These are phyloP conservation scores for Bibio marci DNA, from an alignment of 2,888 invertebrate species.

Conservation along the genomic window DNA sequence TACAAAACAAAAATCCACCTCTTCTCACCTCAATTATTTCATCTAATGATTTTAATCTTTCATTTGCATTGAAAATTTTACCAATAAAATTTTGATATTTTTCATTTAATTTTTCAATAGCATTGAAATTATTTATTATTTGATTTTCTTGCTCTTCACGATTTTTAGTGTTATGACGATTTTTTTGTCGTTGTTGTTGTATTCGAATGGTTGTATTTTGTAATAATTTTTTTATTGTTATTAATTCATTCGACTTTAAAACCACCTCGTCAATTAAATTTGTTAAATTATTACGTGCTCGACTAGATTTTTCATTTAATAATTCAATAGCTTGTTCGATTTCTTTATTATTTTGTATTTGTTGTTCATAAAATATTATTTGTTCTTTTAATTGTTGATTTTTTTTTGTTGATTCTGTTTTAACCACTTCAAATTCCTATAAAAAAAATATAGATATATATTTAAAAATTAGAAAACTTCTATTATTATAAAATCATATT, in stretches of 20 bases:
- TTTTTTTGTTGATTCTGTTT: slow-evolving; percentile 21
- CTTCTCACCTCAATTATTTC: slow-evolving; percentile 23
- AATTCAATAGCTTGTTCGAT: slow-evolving; percentile 27
- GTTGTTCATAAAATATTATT: slow-evolving; percentile 32
- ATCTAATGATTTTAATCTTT: slow-evolving; percentile 23
- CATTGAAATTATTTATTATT: slow-evolving; percentile 13
- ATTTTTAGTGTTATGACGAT: slow-evolving; percentile 16
- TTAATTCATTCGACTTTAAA: slow-evolving; percentile 27
- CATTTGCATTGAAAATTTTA: slow-evolving; percentile 21
- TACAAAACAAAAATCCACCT: too few species aligned
- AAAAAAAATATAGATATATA: slow-evolving; percentile 1
- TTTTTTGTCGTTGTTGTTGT: slow-evolving; percentile 20
- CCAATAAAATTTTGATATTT: slow-evolving; percentile 11
- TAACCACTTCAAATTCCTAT: slow-evolving; percentile 14
- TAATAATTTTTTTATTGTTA: slow-evolving; percentile 20
- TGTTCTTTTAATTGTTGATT: slow-evolving; percentile 28
- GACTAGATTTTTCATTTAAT: slow-evolving; percentile 27
- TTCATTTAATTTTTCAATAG: slow-evolving; percentile 14
- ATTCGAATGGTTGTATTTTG: slow-evolving; percentile 20
- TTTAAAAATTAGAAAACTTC: neutral
- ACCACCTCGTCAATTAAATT: slow-evolving; percentile 21
- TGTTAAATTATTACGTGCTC: slow-evolving; percentile 21
- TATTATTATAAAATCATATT: slow-evolving; percentile 8
- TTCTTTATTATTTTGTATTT: slow-evolving; percentile 34
- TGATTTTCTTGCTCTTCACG: slow-evolving; percentile 15